A percentile compares a stretch with the other conserved stretches of the same genome.
Evolutionary conservation across 2,797 vertebrate species (phyloP).

Genomic region (Morelia viridis): DNA sequence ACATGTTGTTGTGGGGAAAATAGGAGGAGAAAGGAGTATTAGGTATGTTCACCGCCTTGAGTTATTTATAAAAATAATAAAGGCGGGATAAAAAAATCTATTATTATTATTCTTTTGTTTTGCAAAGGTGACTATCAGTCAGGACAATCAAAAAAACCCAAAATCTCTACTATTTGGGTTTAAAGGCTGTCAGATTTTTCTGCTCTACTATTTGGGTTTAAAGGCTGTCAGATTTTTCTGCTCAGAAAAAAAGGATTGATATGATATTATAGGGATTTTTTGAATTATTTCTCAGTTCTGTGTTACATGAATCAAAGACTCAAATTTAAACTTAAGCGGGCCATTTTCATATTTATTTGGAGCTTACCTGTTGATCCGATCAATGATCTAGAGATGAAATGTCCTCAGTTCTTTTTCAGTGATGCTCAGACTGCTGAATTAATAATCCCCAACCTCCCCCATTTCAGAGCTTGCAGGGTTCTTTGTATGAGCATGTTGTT

Average conservation of each 20-base stretch:
- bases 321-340: background rate
- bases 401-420: background rate
- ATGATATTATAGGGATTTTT: background rate
- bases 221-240: background rate
- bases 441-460: background rate
- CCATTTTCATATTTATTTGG: background rate
- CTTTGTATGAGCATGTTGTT: background rate
- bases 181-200: background rate
- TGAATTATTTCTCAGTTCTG: background rate
- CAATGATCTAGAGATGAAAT: background rate
- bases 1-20: too few species aligned
- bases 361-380: background rate
- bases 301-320: background rate
- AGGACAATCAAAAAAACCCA: background rate
- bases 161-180: background rate
- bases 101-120: background rate
- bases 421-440: background rate
- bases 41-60: too few species aligned
- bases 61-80: too few species aligned
- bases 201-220: background rate
- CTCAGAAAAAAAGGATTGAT: rapidly evolving
- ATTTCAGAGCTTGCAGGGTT: background rate
- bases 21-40: too few species aligned
- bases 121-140: conserved; percentile 2
- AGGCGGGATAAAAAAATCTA: too few species aligned